Conservation (phyloP, 2,797 vertebrate species). For the Notamacropus eugenii region DNA sequence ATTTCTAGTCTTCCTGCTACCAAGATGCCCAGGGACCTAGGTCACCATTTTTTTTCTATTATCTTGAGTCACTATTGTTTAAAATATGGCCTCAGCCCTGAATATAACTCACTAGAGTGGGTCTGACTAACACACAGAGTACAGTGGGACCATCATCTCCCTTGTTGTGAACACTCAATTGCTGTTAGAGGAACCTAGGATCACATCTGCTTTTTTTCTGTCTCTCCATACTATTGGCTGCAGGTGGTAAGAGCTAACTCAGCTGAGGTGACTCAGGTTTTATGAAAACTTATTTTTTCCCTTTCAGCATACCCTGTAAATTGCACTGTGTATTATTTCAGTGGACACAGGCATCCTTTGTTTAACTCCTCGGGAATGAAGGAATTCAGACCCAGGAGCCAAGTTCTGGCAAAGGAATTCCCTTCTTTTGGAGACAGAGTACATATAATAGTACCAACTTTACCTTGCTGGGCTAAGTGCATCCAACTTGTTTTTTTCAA, state of each 20-base stretch:
- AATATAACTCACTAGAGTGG: neutral
- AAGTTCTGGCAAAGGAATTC: neutral
- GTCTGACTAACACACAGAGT: neutral
- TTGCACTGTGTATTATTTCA: slow-evolving; percentile 16
- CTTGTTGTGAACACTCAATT: neutral
- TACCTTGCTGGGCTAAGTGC: neutral
- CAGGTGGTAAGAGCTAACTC: slow-evolving; percentile 28
- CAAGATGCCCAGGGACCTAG: neutral
- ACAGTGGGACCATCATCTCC: neutral
- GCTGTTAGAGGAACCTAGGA: neutral
- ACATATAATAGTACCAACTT: neutral
- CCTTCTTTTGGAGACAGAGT: slow-evolving; percentile 5
- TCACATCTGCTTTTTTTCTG: neutral
- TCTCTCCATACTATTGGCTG: neutral
- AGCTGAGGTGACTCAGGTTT: slow-evolving; percentile 34
- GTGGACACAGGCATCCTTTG: slow-evolving; percentile 61
- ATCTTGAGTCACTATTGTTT: neutral
- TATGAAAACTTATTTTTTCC: slow-evolving; percentile 32
- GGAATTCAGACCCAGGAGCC: neutral
- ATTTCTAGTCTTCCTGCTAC: neutral
- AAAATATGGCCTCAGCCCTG: neutral
- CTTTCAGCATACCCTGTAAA: neutral
- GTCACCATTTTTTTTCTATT: neutral
- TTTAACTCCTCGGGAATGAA: slow-evolving; percentile 27
- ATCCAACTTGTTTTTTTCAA: neutral